These are phyloP conservation scores for Atta colombica DNA, from an alignment of 1,140 invertebrate species.

Conservation along the genomic window DNA sequence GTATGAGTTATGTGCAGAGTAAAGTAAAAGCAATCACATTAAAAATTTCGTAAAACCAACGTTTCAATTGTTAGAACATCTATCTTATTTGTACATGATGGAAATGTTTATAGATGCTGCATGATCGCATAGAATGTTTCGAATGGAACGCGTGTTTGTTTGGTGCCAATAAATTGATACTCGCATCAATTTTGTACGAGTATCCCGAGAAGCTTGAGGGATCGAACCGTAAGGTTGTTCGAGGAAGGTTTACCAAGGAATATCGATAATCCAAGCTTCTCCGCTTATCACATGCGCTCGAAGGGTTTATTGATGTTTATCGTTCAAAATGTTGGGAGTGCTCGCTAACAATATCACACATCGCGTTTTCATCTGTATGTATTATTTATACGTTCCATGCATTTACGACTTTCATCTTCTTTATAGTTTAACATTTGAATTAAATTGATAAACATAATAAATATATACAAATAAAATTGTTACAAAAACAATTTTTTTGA, in stretches of 20 bases:
- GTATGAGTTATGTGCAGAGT: neutral
- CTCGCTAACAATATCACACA: slow-evolving; percentile 48
- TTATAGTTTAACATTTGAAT: neutral
- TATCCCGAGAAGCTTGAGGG: slow-evolving; percentile 39
- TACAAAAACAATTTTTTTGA: neutral
- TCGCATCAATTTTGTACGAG: slow-evolving; percentile 44
- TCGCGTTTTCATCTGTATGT: slow-evolving; percentile 19
- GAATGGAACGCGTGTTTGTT: slow-evolving; percentile 46
- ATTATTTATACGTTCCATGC: slow-evolving; percentile 38
- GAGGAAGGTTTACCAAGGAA: slow-evolving; percentile 55
- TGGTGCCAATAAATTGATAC: slow-evolving; percentile 53
- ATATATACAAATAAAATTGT: neutral
- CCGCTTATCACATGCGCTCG: slow-evolving; percentile 48
- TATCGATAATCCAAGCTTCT: slow-evolving; percentile 57
- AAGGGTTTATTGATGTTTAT: slow-evolving; percentile 53
- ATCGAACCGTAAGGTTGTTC: slow-evolving; percentile 43
- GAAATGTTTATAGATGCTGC: slow-evolving; percentile 9
- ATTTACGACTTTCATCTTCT: neutral
- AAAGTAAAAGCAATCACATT: neutral
- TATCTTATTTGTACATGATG: neutral
- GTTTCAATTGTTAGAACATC: neutral
- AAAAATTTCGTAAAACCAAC: neutral
- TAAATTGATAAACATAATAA: neutral
- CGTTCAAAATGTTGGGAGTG: slow-evolving; percentile 43
- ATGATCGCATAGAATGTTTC: slow-evolving; percentile 9